Conservation (phyloP, 2,888 invertebrate species). For the Trichopria drosophilae region DNA sequence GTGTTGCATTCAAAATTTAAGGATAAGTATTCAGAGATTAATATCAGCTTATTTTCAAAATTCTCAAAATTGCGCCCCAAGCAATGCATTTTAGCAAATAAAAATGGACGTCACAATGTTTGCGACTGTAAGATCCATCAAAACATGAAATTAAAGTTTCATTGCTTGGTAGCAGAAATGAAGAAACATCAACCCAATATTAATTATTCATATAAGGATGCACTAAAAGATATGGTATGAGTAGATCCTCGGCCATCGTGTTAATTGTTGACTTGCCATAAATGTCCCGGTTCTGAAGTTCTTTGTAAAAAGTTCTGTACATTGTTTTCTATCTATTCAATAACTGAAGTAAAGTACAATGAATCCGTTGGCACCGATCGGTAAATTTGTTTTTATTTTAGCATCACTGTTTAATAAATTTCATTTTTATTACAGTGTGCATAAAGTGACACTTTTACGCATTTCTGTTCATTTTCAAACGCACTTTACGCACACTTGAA, state of each 20-base stretch:
- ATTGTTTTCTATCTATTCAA: background rate
- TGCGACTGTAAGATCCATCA: conserved; percentile 9
- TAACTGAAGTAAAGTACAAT: no score
- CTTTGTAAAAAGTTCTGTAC: background rate
- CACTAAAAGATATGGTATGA: conserved; percentile 7
- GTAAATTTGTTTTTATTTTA: conserved; percentile 1
- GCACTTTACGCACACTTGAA: no score
- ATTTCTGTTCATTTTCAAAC: no score
- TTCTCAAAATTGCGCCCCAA: conserved; percentile 9
- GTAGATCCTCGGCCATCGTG: conserved; percentile 2
- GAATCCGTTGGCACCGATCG: background rate
- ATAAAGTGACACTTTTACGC: no score
- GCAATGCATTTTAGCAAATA: conserved; percentile 6
- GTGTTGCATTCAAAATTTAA: conserved; percentile 8
- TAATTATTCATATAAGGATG: background rate
- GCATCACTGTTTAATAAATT: no score
- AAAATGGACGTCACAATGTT: background rate
- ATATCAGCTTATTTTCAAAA: conserved; percentile 5
- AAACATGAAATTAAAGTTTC: conserved; percentile 10
- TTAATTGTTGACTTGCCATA: conserved; percentile 6
- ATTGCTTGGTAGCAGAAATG: no score
- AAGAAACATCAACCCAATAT: background rate
- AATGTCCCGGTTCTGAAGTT: conserved; percentile 7
- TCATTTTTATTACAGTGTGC: no score
- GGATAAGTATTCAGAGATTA: conserved; percentile 5